Base-by-base conservation (phyloP, 2,113 vertebrate genomes). In the Spea bombifrons region DNA sequence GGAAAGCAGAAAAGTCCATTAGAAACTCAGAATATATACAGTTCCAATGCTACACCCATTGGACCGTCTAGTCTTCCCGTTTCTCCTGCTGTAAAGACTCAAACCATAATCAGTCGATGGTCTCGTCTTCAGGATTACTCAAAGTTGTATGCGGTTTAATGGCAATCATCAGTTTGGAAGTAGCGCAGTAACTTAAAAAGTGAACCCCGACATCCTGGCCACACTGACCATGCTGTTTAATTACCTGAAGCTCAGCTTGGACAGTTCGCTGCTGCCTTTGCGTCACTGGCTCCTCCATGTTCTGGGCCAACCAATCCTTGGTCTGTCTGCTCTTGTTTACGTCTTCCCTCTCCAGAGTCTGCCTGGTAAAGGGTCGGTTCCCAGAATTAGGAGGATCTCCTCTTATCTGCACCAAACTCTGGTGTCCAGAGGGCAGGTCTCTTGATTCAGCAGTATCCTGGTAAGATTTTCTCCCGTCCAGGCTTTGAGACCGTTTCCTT, bases 161-260 rank as follows among this genome's bases (percentile, higher is more conserved):
- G 30, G 30, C 30, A 30, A 30, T 30, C 2, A 30, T 30, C 30
- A 2, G 50, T 10, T 53, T 53, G 10, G 10, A 53, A 53, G 10
- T 53, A 10, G 50, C 50, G 30, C 50, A 10, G 7, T 10, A 3
- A 8, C 50, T 53, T 53, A 7, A 53, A 10, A 53, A 10, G 7
- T 10, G 10, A 53, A 53, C 50, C 50, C 50, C 50, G 7, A 8
- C 50, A 53, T 2, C 10, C 7, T 7, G 50, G 7, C 50, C 50
- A 1, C 50, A 53, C 50, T 53, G 7, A 53, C 7, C 50, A 53
- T 7, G 10, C 10, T 53, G 30, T 30, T 30, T 30, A 30, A 15
- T 15, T 87, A 96, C 96, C 86, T 93, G 92, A 72, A 93, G 61
- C 45, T 94, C 92, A 0, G 86, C 53, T 59, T 47, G 85, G n/a